Percentiles rank a stretch among this genome's conserved stretches.
phyloP scores from a whole-genome alignment of 64 coral and sea anemone genomes.

The Hydrozoanthus tunicans region DNA sequence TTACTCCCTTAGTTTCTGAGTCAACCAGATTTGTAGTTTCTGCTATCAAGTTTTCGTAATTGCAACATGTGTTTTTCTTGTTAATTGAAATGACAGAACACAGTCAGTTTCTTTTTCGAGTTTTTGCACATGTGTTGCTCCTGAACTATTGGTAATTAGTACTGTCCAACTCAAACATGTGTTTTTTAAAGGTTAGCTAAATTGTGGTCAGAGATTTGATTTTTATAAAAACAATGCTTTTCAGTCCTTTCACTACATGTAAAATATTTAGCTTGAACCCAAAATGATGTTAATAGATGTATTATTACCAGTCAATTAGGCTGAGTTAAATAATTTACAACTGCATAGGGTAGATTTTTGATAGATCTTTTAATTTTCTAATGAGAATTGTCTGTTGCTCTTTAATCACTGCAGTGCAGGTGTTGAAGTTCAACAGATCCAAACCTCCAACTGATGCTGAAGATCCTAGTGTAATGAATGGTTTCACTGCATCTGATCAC shows the following conservation, averaged over 20 bases:
- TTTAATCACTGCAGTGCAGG: constrained; percentile 37
- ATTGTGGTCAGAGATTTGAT: too few relatives aligned
- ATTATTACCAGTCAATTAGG: too few relatives aligned
- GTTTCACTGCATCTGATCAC: constrained; percentile 2
- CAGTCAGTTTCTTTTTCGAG: too few relatives aligned
- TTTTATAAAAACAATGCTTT: too few relatives aligned
- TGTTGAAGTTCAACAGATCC: constrained; percentile 76
- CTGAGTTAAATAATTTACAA: too few relatives aligned
- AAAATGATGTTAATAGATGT: too few relatives aligned
- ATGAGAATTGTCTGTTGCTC: neutral
- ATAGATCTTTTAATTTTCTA: neutral
- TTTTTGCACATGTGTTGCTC: too few relatives aligned
- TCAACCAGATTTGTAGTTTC: neutral
- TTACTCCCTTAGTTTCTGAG: neutral
- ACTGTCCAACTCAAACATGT: too few relatives aligned
- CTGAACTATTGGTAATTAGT: too few relatives aligned
- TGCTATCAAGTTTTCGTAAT: neutral
- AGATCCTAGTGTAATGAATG: constrained; percentile 64
- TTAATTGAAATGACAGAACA: neutral
- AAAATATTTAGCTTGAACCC: too few relatives aligned
- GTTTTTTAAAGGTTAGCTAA: too few relatives aligned
- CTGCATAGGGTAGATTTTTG: neutral
- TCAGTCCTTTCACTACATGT: too few relatives aligned
- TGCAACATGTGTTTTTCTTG: neutral
- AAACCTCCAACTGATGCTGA: constrained; percentile 77